Evolutionary conservation across 1,140 invertebrate genomes (phyloP), one percentile per base, ranked within the genome.

Genomic region (Dendrolimus kikuchii): DNA sequence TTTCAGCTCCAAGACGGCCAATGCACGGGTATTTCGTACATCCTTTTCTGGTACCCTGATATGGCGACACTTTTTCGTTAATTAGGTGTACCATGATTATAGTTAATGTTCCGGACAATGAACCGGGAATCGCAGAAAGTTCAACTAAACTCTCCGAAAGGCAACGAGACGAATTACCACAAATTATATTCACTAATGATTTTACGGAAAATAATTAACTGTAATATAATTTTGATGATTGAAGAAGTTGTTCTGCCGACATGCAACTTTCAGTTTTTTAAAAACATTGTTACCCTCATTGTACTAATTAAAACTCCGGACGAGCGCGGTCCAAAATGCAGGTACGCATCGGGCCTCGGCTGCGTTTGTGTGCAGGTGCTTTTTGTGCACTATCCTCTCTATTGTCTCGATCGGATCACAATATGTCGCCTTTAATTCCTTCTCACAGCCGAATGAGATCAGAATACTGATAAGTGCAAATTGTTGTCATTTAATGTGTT

Each of bases 1-100:
- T 83, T 86, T 86, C 79, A 82, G 73, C 75, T 71, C 70, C 67
- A 60, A 65, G 57, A 66, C 73, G 72, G 72, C 82, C 80, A 83
- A 82, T 81, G 76, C 71, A 66, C 74, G 74, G 64, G 60, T 74
- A 71, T 74, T 72, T 75, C 71, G 65, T 64, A 67, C 68, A 69
- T 76, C 79, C 80, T 79, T 83, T 81, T 81, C 77, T 72, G 78
- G 74, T 68, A 66, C 72, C 64, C 62, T 64, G 69, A 69, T 65
- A 65, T 70, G 69, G 79, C 73, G 77, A 85, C 77, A 81, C 73
- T 84, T 82, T 86, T 86, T 83, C 74, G 70, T 77, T 84, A 86
- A 86, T 86, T 86, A 86, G 75, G 76, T 66, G 59, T 62, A 74
- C 79, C 80, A 82, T 81, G 73, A 82, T 82, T 81, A 81, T 71